Percentiles rank a stretch among this genome's conserved stretches.
Evolutionary conservation across 2,888 invertebrate genomes (phyloP).

Genomic region (Hirtodrosophila alboralis): DNA sequence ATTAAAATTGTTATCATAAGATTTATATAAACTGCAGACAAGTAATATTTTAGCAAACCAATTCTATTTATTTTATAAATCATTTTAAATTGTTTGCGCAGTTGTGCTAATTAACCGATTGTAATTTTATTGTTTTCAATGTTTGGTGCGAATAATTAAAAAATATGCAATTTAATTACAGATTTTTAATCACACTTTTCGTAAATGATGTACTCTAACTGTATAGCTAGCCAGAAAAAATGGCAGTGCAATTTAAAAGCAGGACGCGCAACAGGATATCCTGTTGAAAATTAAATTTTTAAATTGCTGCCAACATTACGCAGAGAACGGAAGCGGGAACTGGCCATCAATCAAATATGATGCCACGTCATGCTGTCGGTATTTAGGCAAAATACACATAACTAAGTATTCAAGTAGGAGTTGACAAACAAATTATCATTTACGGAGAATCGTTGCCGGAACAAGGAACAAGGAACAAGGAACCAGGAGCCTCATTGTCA

Average conservation of each 20-base stretch:
- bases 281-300: conserved; percentile 54
- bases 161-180: too few species aligned
- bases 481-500: too few species aligned
- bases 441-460: background rate
- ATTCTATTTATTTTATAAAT: too few species aligned
- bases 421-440: conserved; percentile 73
- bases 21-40: too few species aligned
- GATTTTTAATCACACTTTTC: too few species aligned
- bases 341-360: conserved; percentile 70
- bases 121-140: too few species aligned
- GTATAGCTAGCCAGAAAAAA: conserved; percentile 4
- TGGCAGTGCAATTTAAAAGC: conserved; percentile 37
- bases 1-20: too few species aligned
- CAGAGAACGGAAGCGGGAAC: conserved; percentile 8
- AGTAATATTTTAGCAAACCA: too few species aligned
- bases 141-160: too few species aligned
- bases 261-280: conserved; percentile 66
- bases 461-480: background rate
- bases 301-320: conserved; percentile 3
- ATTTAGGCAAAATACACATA: conserved; percentile 38
- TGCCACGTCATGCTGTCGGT: conserved; percentile 33
- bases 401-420: conserved; percentile 40
- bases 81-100: too few species aligned
- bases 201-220: too few species aligned
- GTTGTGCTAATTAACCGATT: too few species aligned